Evolutionary conservation across 2,888 invertebrate species (phyloP).

Genomic region (Lepidonotus clava): DNA sequence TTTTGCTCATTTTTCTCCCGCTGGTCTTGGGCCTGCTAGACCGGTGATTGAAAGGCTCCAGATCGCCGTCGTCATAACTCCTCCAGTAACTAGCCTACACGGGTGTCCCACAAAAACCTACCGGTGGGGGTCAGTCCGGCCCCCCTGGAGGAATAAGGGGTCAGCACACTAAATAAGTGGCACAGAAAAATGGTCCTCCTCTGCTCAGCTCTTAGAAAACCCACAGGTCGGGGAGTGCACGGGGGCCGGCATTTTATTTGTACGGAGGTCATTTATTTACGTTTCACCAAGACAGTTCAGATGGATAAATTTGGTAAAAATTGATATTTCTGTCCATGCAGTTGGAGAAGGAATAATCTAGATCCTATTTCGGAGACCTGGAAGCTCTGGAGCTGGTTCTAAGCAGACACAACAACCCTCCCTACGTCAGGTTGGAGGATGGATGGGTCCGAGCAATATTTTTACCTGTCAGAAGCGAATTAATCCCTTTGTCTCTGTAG

Average conservation of each 20-base stretch:
- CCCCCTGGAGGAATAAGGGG: conserved; percentile 9
- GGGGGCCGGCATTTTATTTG: background rate
- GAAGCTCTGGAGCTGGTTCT: background rate
- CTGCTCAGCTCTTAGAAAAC: background rate
- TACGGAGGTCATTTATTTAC: background rate
- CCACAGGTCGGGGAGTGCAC: conserved; percentile 6
- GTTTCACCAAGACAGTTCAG: background rate
- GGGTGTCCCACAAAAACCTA: background rate
- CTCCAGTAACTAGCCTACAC: conserved; percentile 7
- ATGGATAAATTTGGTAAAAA: conserved; percentile 5
- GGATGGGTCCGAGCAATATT: background rate
- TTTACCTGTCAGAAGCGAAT: background rate
- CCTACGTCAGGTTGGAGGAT: background rate
- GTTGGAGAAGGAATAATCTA: conserved; percentile 33
- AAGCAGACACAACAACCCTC: background rate
- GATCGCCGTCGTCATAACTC: conserved; percentile 11
- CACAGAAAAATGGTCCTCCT: background rate
- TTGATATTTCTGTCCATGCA: conserved; percentile 20
- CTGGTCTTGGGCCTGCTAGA: background rate
- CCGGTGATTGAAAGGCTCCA: background rate
- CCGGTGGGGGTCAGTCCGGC: too few relatives aligned
- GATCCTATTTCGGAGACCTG: background rate
- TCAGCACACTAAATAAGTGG: background rate
- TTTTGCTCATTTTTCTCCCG: background rate
- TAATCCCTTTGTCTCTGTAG: background rate